Percentiles rank a stretch among this genome's conserved stretches.
Evolutionary conservation across 2,113 vertebrate genomes (phyloP).

Genomic region (Eudyptes chrysolophus): DNA sequence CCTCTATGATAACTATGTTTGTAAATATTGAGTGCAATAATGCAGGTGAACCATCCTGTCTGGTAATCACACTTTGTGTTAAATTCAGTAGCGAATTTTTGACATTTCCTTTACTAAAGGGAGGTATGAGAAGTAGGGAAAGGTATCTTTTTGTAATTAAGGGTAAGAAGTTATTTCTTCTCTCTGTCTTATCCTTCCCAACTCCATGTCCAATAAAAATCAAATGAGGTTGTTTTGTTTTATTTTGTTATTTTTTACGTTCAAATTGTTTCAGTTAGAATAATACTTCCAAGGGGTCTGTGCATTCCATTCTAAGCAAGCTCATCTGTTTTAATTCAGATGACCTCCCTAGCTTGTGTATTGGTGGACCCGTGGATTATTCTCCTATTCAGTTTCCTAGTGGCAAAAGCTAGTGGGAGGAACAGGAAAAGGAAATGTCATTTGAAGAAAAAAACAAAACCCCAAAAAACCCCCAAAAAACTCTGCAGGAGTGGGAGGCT

Average conservation of each 20-base stretch:
- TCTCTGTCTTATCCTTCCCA: not conserved
- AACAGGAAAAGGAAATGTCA: not conserved
- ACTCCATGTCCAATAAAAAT: not conserved
- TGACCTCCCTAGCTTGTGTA: not conserved
- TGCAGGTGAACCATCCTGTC: not conserved
- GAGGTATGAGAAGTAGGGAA: not conserved
- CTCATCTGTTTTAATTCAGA: not conserved
- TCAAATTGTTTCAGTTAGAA: not conserved
- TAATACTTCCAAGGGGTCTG: not conserved
- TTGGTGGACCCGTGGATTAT: not conserved
- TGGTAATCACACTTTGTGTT: not conserved
- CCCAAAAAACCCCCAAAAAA: not conserved
- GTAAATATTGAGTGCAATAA: not conserved
- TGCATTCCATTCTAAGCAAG: not conserved
- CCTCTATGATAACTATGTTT: not conserved
- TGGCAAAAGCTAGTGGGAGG: not conserved
- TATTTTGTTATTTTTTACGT: not conserved
- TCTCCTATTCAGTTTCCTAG: not conserved
- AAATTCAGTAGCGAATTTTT: not conserved
- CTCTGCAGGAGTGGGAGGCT: not conserved
- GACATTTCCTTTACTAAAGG: not conserved
- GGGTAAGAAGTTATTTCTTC: not conserved
- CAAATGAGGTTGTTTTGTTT: not conserved
- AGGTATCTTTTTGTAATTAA: not conserved
- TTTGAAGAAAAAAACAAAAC: not conserved